A percentile compares a stretch with the other conserved stretches of the same genome.
Conservation (phyloP, 2,888 invertebrate species). For the Euphydryas editha region DNA sequence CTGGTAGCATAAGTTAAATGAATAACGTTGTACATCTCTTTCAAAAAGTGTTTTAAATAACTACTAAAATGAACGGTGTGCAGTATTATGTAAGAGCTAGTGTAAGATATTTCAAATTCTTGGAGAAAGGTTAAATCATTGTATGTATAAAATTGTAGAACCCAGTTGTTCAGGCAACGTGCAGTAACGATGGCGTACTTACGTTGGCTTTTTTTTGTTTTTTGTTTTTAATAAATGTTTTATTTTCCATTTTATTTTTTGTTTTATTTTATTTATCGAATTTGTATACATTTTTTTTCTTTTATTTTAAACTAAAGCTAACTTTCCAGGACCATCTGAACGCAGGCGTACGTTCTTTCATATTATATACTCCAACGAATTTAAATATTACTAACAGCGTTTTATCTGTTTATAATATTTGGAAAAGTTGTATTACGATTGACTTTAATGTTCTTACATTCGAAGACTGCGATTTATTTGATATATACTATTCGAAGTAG, state of each 20-base stretch:
- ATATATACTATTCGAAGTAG: slow-evolving; percentile 48
- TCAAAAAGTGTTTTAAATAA: not conserved
- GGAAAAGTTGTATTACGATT: slow-evolving; percentile 35
- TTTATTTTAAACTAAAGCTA: slow-evolving; percentile 32
- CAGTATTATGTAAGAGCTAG: slow-evolving; percentile 30
- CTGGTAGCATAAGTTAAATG: slow-evolving; percentile 31
- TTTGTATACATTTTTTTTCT: slow-evolving; percentile 26
- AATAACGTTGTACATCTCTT: slow-evolving; percentile 14
- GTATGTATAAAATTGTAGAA: slow-evolving; percentile 1
- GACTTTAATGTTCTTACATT: slow-evolving; percentile 47
- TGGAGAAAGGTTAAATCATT: slow-evolving; percentile 2
- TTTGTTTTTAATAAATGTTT: slow-evolving; percentile 52
- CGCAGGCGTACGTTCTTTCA: slow-evolving; percentile 19
- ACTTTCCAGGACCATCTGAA: slow-evolving; percentile 14
- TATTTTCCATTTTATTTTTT: slow-evolving; percentile 45
- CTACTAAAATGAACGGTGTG: slow-evolving; percentile 9
- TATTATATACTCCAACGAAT: slow-evolving; percentile 50
- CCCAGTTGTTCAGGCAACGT: slow-evolving; percentile 8
- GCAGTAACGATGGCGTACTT: slow-evolving; percentile 52
- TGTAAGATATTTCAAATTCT: slow-evolving; percentile 8
- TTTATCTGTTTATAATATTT: slow-evolving; percentile 39
- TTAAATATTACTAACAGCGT: slow-evolving; percentile 49
- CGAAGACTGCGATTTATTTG: slow-evolving; percentile 55
- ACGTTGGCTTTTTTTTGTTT: no score
- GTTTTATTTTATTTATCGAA: slow-evolving; percentile 44